Base-by-base conservation (phyloP, 1,140 invertebrate genomes). In the Brachionus asplanchnoidis region DNA sequence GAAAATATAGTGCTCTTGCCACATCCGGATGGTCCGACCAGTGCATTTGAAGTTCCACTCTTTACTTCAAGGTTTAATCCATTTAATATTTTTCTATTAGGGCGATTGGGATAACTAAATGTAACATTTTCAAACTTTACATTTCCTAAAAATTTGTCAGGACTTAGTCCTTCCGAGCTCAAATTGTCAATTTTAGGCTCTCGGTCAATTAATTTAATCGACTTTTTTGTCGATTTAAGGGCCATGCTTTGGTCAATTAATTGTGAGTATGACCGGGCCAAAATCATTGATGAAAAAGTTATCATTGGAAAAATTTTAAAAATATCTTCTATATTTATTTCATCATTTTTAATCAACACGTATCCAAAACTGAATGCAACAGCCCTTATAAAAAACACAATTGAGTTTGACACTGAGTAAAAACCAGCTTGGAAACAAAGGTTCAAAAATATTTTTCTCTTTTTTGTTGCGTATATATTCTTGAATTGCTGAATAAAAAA, bases 1-100 rank as follows among this genome's bases (percentile, higher is more conserved):
- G 86, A 88, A 44, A 89, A 87, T 17, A 89, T 87, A 14, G 89
- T 90, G 7, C 88, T 89, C 85, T 90, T 90, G 14, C 89, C 89
- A 36, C 89, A 88, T 46, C 89, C 89, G 56, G 88, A 90, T 23
- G 88, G 88, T 1, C 89, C 89, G 2, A 90, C 95, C 4, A 97
- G 89, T 0, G 95, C 96, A 4, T 97, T 93, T 68, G 95, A 95
- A 88, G 96, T 92, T 3, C 96, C 95, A 7, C 93, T 91, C 85
- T 93, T 91, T 11, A 96, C 94, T 68, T 90, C 92, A 14, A 97
- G 87, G 88, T 92, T 93, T 3, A 97, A 90, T 46, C 87, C 87
- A 87, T 90, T 87, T 66, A 88, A 86, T 75, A 85, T 44, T 40
- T 53, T 56, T 17, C 53, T 11, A 11, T 85, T 42, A 8, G 44